Percentiles rank a stretch among this genome's conserved stretches.
These are phyloP conservation scores for Ditula angustiorana DNA, from an alignment of 2,888 invertebrate species.

Conservation along the genomic window DNA sequence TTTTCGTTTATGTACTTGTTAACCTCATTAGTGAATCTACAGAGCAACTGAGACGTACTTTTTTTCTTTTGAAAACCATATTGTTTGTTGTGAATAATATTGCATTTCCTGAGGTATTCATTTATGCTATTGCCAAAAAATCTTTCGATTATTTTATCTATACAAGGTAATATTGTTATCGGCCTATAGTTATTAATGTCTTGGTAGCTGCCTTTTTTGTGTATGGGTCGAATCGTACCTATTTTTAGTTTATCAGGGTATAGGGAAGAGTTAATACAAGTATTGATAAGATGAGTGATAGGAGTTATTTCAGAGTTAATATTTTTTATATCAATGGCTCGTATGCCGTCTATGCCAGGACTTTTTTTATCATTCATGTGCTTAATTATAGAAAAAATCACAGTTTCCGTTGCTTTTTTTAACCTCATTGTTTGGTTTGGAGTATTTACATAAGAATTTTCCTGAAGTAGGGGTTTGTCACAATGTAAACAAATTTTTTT, in stretches of 20 bases:
- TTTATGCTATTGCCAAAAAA: not conserved
- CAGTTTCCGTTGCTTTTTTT: not conserved
- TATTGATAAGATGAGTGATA: not conserved
- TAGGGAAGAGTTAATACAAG: not conserved
- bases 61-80: slow-evolving; percentile 6
- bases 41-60: slow-evolving; percentile 10
- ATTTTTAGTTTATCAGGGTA: not conserved
- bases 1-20: not conserved
- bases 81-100: slow-evolving; percentile 5
- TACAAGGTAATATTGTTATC: slow-evolving; percentile 5
- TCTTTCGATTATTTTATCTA: slow-evolving; percentile 3
- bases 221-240: not conserved
- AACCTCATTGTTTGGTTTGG: not conserved
- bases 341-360: too few relatives aligned
- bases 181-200: slow-evolving; percentile 8
- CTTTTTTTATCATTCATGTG: too few relatives aligned
- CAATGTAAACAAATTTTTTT: too few relatives aligned
- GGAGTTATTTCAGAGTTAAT: not conserved
- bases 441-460: not conserved
- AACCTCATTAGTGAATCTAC: slow-evolving; percentile 9
- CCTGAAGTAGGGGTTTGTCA: not conserved
- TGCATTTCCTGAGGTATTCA: not conserved
- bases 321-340: not conserved
- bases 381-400: not conserved
- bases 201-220: not conserved